Percentiles rank a stretch among this genome's conserved stretches.
phyloP scores from a whole-genome alignment of 2,888 invertebrate genomes.

The Metellina segmentata region DNA sequence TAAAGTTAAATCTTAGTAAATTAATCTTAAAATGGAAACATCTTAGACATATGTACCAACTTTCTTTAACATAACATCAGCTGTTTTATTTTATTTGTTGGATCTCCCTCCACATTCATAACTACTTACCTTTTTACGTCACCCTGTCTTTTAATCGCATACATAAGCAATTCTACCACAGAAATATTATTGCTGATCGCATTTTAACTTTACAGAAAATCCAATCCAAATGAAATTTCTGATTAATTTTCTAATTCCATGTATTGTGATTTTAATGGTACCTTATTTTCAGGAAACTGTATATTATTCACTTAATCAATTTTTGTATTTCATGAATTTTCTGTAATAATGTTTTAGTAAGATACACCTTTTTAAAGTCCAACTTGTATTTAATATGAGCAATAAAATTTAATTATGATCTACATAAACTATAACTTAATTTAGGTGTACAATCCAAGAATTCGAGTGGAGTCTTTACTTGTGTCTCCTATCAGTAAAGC shows the following conservation, averaged over 20 bases:
- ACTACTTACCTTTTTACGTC: too few relatives aligned
- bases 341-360: not conserved
- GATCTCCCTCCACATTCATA: too few relatives aligned
- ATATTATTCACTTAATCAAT: not conserved
- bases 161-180: too few relatives aligned
- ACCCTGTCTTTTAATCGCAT: too few relatives aligned
- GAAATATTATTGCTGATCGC: too few relatives aligned
- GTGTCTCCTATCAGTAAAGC: constrained; percentile 99
- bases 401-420: not conserved
- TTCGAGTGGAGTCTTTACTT: constrained; percentile 96
- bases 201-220: too few relatives aligned
- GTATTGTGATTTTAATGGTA: not conserved
- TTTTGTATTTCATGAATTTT: not conserved
- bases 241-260: not conserved
- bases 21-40: too few relatives aligned
- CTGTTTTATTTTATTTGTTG: too few relatives aligned
- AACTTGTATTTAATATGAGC: not conserved
- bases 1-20: too few relatives aligned
- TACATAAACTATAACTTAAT: constrained; percentile 4
- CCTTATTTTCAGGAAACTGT: not conserved
- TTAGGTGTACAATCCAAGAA: constrained; percentile 91
- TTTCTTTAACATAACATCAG: too few relatives aligned
- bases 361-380: not conserved
- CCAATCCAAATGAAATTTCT: too few relatives aligned
- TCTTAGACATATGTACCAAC: too few relatives aligned